phyloP scores from a whole-genome alignment of 1,140 invertebrate genomes.

The Drosophila lini region DNA sequence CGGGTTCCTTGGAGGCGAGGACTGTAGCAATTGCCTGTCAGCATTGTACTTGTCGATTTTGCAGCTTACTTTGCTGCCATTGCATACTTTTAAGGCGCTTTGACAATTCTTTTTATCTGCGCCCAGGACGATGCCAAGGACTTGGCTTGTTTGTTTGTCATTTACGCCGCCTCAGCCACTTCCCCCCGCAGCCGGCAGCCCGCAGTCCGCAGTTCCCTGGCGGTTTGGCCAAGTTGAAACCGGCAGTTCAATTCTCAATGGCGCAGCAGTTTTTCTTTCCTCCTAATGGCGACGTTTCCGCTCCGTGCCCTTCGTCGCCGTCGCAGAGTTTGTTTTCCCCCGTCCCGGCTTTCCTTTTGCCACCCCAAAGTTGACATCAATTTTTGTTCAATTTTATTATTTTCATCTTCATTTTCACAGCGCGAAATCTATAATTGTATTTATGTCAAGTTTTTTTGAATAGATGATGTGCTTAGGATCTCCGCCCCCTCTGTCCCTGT shows the following conservation, averaged over 20 bases:
- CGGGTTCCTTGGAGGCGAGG: slow-evolving; percentile 9
- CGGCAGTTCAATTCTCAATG: slow-evolving; percentile 81
- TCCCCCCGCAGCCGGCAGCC: neutral
- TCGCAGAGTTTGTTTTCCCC: slow-evolving; percentile 36
- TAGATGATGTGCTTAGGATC: slow-evolving; percentile 67
- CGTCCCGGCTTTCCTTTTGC: slow-evolving; percentile 3
- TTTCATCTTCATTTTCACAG: slow-evolving; percentile 80
- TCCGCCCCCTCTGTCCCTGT: slow-evolving; percentile 1
- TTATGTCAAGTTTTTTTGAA: slow-evolving; percentile 83
- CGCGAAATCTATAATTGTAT: slow-evolving; percentile 84
- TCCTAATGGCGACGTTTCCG: slow-evolving; percentile 82
- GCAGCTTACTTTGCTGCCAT: slow-evolving; percentile 82
- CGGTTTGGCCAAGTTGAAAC: slow-evolving; percentile 65
- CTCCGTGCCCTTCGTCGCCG: slow-evolving; percentile 45
- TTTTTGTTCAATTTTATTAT: slow-evolving; percentile 82
- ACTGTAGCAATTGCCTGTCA: slow-evolving; percentile 83
- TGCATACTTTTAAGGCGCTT: slow-evolving; percentile 83
- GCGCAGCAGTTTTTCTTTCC: slow-evolving; percentile 80
- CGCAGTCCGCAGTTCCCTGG: slow-evolving; percentile 1
- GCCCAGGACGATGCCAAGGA: slow-evolving; percentile 72
- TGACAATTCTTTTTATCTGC: slow-evolving; percentile 83
- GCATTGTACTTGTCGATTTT: slow-evolving; percentile 83
- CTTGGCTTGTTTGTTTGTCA: slow-evolving; percentile 81
- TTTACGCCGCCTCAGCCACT: slow-evolving; percentile 57
- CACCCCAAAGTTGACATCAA: slow-evolving; percentile 74